Evolutionary conservation across 2,113 vertebrate species (phyloP), one percentile per base, ranked within the genome.

Genomic region (Cyprinodon variegatus): DNA sequence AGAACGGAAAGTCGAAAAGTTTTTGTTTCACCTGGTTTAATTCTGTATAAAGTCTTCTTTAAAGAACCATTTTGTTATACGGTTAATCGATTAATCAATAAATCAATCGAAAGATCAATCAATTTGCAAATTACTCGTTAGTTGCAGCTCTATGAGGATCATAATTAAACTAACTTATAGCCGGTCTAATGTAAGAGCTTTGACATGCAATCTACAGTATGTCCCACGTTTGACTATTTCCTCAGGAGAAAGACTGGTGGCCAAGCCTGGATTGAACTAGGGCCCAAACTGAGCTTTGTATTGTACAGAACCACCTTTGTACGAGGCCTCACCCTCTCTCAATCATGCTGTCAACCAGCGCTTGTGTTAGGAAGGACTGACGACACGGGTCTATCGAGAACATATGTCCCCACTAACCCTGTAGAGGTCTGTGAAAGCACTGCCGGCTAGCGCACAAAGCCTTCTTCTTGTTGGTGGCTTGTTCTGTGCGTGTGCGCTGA

Each of bases 271-370:
- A 84, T 67, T 80, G 37, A 65, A 1, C 41, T 81, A 71, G n/a
- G 57, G 66, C 69, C 61, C 64, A 68, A 86, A 82, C 59, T 69
- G 46, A 67, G 63, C 61, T 68, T 66, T 6, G 43, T 63, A 75
- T 64, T 72, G 20, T 73, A 91, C 85, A 90, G 83, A 84, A 77
- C 62, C 74, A 81, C 83, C 87, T 89, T 88, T 89, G 88, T 88
- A 70, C 3, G 38, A 78, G 70, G 59, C 64, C 65, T 63, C 37
- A 53, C 6, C 45, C 60, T 1, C 90, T 73, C 85, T 90, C 72
- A 78, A 78, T 87, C 87, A 83, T 39, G 79, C 83, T 88, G 86
- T 90, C 83, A 85, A 77, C 84, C 79, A 73, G 75, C 37, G 0
- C 84, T 82, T 81, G 83, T 60, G 70, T 50, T 39, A 77, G 84